Base-by-base conservation (phyloP, 2,888 invertebrate species). In the Busseola fusca region DNA sequence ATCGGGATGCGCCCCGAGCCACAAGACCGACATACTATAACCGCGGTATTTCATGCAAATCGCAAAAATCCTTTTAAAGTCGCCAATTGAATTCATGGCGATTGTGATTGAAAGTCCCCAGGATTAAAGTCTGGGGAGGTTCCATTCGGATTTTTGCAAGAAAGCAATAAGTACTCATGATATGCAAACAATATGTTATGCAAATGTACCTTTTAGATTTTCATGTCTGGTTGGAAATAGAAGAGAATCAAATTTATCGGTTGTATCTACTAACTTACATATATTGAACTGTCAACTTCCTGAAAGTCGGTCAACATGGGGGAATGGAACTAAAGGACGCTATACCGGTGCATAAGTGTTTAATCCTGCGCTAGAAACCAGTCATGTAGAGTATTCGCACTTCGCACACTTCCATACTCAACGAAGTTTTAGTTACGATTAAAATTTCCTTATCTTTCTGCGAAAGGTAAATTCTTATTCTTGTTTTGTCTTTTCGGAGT, bases 21-120 rank as follows among this genome's bases (percentile, higher is more conserved):
- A 70, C 69, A 85, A 82, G 84, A 79, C 72, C 77, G 27, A 40
- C 48, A 50, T 52, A 45, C 73, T 79, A 81, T 67, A 78, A 64
- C 80, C 81, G 73, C 79, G 76, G 85, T 85, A 86, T 88, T 86
- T 84, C 87, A 89, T 87, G 87, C 86, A 89, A 87, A 90, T 88
- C 88, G 74, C 75, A 83, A 77, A 89, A 90, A 89, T 87, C 86
- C 89, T 81, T 84, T 86, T 86, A 86, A 52, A 85, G 81, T 74
- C 80, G 81, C 64, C 84, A 82, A 89, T 88, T 87, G 85, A 87
- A 86, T 88, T 87, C 82, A 78, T 69, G 64, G 80, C 73, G 76
- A 83, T 82, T 81, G 84, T 78, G 80, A 81, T 84, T 80, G 81
- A 75, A 79, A 74, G 34, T 64, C 73, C 56, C 50, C 30, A 14